phyloP scores from a whole-genome alignment of 2,113 vertebrate genomes.

The Galemys pyrenaicus region DNA sequence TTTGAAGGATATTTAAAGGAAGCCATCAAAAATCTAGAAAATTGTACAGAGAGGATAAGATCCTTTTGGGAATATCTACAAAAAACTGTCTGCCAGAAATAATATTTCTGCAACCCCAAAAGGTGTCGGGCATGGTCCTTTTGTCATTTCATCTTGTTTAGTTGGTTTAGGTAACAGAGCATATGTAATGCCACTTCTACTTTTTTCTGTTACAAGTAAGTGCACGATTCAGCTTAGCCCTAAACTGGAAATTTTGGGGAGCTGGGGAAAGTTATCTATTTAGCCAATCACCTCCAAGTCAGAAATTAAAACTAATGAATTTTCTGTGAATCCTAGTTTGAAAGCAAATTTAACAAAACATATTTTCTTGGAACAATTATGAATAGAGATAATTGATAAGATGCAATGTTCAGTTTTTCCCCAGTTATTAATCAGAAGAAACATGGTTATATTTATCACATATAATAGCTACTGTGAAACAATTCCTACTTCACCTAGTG shows the following conservation, averaged over 20 bases:
- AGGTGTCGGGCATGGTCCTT: background rate
- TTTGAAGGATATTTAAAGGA: constrained; percentile 13
- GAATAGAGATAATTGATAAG: constrained; percentile 29
- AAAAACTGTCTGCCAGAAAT: constrained; percentile 3
- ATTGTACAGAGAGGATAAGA: background rate
- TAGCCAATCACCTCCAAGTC: background rate
- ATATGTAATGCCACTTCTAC: background rate
- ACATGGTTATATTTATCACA: background rate
- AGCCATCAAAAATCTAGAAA: background rate
- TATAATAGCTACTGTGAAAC: background rate
- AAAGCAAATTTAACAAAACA: constrained; percentile 34
- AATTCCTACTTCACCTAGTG: background rate
- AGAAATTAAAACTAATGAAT: constrained; percentile 29
- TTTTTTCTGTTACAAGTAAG: constrained; percentile 23
- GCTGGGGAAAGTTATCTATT: background rate
- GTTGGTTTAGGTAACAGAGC: background rate
- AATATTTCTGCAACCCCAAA: background rate
- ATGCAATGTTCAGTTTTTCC: constrained; percentile 22
- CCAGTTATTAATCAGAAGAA: background rate
- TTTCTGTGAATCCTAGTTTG: constrained; percentile 31
- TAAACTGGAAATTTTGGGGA: constrained; percentile 24
- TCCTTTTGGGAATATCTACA: background rate
- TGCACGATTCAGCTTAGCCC: background rate
- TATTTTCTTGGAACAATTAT: background rate
- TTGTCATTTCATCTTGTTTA: background rate